Conservation (phyloP, 2,888 invertebrate genomes). For the Euplexia lucipara region DNA sequence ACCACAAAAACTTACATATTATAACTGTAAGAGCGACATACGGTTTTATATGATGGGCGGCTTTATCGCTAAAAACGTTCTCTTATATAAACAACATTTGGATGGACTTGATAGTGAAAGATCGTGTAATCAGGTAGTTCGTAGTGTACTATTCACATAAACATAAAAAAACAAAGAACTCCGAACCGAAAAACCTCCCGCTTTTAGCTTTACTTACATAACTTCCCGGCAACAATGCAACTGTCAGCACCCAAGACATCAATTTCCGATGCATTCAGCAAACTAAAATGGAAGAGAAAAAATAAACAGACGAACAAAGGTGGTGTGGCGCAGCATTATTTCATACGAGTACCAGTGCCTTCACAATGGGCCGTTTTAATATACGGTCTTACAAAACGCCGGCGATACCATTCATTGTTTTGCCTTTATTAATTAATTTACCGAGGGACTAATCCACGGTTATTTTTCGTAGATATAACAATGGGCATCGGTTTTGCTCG, state of each 20-base stretch:
- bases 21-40: too few species aligned
- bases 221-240: constrained; percentile 53
- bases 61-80: too few species aligned
- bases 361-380: constrained; percentile 71
- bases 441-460: constrained; percentile 69
- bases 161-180: too few species aligned
- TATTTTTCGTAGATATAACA: constrained; percentile 68
- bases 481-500: constrained; percentile 60
- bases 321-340: constrained; percentile 67
- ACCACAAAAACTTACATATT: too few species aligned
- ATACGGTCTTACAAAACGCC: constrained; percentile 67
- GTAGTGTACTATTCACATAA: too few species aligned
- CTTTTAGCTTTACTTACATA: constrained; percentile 26
- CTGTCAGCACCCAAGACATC: constrained; percentile 57
- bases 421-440: constrained; percentile 75
- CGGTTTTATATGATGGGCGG: too few species aligned
- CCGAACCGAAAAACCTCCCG: constrained; percentile 15
- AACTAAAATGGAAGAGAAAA: constrained; percentile 61
- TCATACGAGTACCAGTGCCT: constrained; percentile 55
- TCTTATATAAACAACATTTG: too few species aligned
- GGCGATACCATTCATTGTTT: constrained; percentile 73
- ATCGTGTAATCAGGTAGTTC: too few species aligned
- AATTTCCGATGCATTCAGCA: constrained; percentile 65
- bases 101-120: too few species aligned
- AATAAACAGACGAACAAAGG: constrained; percentile 55